Conservation (phyloP, 2,113 vertebrate genomes). For the Carassius auratus region DNA sequence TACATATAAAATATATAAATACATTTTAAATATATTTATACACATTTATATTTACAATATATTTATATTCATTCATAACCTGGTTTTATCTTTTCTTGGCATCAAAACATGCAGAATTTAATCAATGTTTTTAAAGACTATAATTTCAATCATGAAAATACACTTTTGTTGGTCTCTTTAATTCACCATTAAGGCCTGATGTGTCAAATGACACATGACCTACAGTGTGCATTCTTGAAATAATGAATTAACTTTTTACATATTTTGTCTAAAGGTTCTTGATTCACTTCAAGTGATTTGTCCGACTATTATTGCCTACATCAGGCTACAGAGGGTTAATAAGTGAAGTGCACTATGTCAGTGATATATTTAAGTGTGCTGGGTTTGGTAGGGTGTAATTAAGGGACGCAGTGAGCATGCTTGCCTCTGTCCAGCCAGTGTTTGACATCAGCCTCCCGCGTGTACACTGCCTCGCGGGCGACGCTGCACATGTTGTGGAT, state of each 20-base stretch:
- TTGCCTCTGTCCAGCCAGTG: constrained; percentile 90
- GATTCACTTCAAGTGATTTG: too few species aligned
- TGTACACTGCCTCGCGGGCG: constrained; percentile 89
- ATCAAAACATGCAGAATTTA: too few species aligned
- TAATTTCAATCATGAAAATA: too few species aligned
- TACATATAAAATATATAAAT: too few species aligned
- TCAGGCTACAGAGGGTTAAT: constrained; percentile 6
- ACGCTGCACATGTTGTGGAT: constrained; percentile 90
- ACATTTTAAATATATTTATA: too few species aligned
- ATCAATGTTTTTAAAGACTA: too few species aligned
- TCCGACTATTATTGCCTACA: background rate
- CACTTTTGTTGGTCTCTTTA: too few species aligned
- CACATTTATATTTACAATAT: too few species aligned
- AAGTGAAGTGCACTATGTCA: constrained; percentile 33
- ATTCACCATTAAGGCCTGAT: background rate
- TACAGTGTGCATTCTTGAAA: background rate
- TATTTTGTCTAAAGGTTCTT: background rate
- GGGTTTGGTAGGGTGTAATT: constrained; percentile 52
- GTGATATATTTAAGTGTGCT: background rate
- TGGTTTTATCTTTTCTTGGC: too few species aligned
- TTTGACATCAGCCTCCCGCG: constrained; percentile 86
- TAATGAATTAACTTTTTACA: background rate
- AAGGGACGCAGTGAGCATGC: constrained; percentile 24
- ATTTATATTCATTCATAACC: too few species aligned
- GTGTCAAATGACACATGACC: background rate